Conservation (phyloP, 30 jellyfish, hydroid and myxozoan species). For the Haliclystus octoradiatus region DNA sequence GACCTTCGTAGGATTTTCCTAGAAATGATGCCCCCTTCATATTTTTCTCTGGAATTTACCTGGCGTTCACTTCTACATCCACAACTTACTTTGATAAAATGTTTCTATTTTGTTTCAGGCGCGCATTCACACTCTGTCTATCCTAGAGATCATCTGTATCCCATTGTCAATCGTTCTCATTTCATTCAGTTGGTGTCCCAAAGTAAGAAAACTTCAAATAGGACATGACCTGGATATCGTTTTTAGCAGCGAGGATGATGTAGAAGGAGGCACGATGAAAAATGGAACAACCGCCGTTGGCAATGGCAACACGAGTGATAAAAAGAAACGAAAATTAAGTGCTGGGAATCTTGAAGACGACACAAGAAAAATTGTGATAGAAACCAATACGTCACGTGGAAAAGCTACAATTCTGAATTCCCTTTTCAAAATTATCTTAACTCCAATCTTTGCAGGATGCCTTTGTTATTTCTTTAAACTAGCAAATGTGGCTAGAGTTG, state of each 20-base stretch:
- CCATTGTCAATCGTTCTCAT: slow-evolving; percentile 38
- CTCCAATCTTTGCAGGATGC: slow-evolving; percentile 55
- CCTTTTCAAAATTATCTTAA: slow-evolving; percentile 42
- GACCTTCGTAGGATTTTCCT: too few species aligned
- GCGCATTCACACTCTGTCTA: not conserved
- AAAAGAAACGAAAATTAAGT: slow-evolving; percentile 7
- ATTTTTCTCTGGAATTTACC: not conserved
- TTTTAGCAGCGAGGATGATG: slow-evolving; percentile 11
- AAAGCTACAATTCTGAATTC: slow-evolving; percentile 68
- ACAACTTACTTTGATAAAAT: too few species aligned
- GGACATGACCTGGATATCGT: slow-evolving; percentile 62
- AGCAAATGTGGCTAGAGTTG: slow-evolving; percentile 33
- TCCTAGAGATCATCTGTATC: slow-evolving; percentile 16
- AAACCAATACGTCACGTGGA: slow-evolving; percentile 82
- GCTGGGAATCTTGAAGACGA: slow-evolving; percentile 29
- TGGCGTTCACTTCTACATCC: too few species aligned
- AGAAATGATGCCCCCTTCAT: not conserved
- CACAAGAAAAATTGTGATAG: slow-evolving; percentile 55
- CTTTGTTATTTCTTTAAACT: slow-evolving; percentile 66
- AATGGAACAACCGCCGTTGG: not conserved
- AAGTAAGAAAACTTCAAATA: slow-evolving; percentile 55
- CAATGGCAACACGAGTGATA: slow-evolving; percentile 8
- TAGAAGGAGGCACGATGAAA: slow-evolving; percentile 1
- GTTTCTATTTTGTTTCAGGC: not conserved
- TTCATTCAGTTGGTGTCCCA: slow-evolving; percentile 86